phyloP scores from a whole-genome alignment of 2,113 vertebrate genomes.

The Glaucidium brasilianum region DNA sequence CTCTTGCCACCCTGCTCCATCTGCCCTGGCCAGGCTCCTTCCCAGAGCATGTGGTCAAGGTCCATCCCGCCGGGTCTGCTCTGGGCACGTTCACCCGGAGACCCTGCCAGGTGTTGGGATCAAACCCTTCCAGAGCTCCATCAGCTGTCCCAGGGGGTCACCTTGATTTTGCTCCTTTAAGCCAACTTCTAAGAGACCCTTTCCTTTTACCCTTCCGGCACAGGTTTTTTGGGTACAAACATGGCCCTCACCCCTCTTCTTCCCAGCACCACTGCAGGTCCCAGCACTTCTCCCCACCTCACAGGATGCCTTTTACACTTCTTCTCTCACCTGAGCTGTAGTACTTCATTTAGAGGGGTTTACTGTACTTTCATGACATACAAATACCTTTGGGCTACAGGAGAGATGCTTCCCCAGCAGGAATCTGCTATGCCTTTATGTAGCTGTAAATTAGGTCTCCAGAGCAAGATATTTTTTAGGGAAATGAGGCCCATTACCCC shows the following conservation, averaged over 20 bases:
- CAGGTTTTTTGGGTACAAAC: not conserved
- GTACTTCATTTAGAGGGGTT: not conserved
- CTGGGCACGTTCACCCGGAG: not conserved
- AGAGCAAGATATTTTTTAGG: not conserved
- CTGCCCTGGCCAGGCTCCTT: not conserved
- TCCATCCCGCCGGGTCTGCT: not conserved
- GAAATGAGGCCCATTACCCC: not conserved
- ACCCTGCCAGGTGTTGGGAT: rapidly evolving
- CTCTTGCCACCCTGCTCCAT: rapidly evolving
- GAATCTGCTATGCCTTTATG: not conserved
- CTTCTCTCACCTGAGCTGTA: not conserved
- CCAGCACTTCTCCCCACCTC: not conserved
- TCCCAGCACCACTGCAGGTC: not conserved
- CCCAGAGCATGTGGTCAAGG: not conserved
- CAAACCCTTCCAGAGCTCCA: not conserved
- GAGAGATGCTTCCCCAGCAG: not conserved
- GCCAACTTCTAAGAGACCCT: not conserved
- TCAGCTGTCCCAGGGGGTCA: not conserved
- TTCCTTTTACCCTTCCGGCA: not conserved
- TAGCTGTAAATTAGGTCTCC: not conserved
- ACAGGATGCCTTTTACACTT: not conserved
- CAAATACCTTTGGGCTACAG: not conserved
- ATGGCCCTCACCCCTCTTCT: not conserved
- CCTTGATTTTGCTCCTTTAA: not conserved
- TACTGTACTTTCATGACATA: not conserved